A percentile compares a stretch with the other conserved stretches of the same genome.
Evolutionary conservation across 2,888 invertebrate species (phyloP).

Genomic region (Tupiocoris notatus): DNA sequence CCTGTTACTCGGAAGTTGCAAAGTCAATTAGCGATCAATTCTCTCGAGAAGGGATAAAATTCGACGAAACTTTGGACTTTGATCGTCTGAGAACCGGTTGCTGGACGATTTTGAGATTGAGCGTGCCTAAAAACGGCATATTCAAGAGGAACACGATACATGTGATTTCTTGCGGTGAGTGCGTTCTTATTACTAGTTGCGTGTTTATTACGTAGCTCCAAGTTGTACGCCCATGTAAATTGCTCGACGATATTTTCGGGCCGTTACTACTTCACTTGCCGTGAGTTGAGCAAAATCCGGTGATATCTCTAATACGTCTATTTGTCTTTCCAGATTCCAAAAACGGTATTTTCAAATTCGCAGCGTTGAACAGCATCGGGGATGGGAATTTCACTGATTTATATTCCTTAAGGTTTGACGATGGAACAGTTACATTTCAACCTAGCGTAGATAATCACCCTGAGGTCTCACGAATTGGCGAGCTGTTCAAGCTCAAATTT

Average conservation of each 20-base stretch:
- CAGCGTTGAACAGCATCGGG: background rate
- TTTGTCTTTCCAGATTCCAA: constrained; percentile 26
- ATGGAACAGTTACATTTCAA: background rate
- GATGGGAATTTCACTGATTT: background rate
- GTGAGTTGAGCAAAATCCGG: background rate
- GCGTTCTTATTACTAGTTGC: background rate
- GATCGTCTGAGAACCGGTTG: background rate
- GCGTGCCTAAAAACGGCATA: constrained; percentile 17
- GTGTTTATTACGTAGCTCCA: no score
- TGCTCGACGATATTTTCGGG: no score
- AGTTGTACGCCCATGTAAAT: no score
- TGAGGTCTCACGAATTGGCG: constrained; percentile 1
- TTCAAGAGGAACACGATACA: background rate
- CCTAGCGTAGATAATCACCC: background rate
- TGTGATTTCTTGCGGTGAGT: constrained; percentile 16
- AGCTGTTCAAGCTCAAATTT: constrained; percentile 60
- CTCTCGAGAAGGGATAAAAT: background rate
- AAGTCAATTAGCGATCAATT: no score
- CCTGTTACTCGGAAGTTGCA: background rate
- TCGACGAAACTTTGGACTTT: background rate
- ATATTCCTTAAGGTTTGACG: constrained; percentile 4
- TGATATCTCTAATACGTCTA: no score
- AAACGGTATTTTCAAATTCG: background rate
- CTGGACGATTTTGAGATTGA: background rate
- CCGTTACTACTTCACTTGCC: background rate